Conservation (phyloP, 2,888 invertebrate species). For the Anthrax anthrax region DNA sequence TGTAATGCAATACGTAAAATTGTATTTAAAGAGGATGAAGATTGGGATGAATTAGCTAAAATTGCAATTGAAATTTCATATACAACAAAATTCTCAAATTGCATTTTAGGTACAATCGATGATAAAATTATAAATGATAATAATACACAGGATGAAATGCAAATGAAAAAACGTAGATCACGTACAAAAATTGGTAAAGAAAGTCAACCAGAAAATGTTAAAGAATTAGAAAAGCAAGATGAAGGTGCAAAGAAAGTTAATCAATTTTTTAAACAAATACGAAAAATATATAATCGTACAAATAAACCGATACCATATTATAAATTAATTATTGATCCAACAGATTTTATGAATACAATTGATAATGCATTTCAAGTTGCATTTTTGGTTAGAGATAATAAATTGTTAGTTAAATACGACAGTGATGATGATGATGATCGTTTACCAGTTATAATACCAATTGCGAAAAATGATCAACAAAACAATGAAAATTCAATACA, state of each 20-base stretch:
- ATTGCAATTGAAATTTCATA: conserved; percentile 14
- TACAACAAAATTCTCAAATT: conserved; percentile 18
- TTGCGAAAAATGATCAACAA: conserved; percentile 11
- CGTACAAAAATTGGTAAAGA: conserved; percentile 23
- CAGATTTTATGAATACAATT: conserved; percentile 40
- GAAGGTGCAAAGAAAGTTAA: conserved; percentile 40
- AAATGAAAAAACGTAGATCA: conserved; percentile 24
- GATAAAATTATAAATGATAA: conserved; percentile 24
- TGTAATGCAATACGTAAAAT: conserved; percentile 23
- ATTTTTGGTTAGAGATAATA: conserved; percentile 42
- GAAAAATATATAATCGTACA: conserved; percentile 24
- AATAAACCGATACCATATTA: conserved; percentile 39
- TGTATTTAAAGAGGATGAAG: conserved; percentile 15
- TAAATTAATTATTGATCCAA: conserved; percentile 40
- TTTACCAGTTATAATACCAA: conserved; percentile 21
- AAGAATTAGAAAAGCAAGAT: conserved; percentile 35
- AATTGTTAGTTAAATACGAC: conserved; percentile 34
- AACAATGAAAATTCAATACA: not conserved
- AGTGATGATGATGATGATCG: conserved; percentile 25
- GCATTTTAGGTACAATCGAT: conserved; percentile 26
- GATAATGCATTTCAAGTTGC: conserved; percentile 46
- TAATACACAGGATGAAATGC: conserved; percentile 15
- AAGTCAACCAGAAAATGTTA: conserved; percentile 33
- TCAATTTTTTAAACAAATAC: conserved; percentile 30
- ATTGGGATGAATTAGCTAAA: conserved; percentile 22